phyloP scores from a whole-genome alignment of 2,113 vertebrate species.

The Pelusios castaneus region DNA sequence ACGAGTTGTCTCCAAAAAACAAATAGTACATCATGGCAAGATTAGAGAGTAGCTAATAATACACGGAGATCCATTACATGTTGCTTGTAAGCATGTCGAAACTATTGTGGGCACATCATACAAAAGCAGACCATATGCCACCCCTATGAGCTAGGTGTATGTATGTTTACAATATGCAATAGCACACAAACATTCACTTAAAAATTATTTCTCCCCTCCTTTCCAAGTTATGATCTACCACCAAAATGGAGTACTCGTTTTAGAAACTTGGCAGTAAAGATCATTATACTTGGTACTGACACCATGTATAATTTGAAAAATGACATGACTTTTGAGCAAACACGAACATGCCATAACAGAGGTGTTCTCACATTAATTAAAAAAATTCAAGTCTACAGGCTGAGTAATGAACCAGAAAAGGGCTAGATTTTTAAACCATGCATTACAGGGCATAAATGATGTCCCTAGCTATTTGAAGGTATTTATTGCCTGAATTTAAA shows the following conservation, averaged over 20 bases:
- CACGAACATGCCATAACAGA: conserved; percentile 63
- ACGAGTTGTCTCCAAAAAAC: neutral
- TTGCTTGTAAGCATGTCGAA: neutral
- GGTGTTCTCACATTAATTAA: conserved; percentile 73
- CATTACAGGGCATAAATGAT: conserved; percentile 64
- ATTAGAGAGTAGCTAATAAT: fast-evolving
- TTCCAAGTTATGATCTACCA: neutral
- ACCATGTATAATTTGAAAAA: conserved; percentile 75
- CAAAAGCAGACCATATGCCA: neutral
- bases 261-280: conserved; percentile 60
- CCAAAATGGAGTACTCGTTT: neutral
- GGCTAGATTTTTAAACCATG: conserved; percentile 58
- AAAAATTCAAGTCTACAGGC: conserved; percentile 58
- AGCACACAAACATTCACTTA: neutral
- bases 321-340: conserved; percentile 73
- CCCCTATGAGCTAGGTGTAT: neutral
- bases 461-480: conserved; percentile 11
- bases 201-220: conserved; percentile 18
- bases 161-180: neutral
- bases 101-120: fast-evolving
- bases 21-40: fast-evolving
- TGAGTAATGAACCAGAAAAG: conserved; percentile 73
- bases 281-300: conserved; percentile 56
- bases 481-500: neutral
- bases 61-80: fast-evolving